Percentiles rank a stretch among this genome's conserved stretches.
phyloP scores from a whole-genome alignment of 2,797 vertebrate species.

The Anguilla anguilla region DNA sequence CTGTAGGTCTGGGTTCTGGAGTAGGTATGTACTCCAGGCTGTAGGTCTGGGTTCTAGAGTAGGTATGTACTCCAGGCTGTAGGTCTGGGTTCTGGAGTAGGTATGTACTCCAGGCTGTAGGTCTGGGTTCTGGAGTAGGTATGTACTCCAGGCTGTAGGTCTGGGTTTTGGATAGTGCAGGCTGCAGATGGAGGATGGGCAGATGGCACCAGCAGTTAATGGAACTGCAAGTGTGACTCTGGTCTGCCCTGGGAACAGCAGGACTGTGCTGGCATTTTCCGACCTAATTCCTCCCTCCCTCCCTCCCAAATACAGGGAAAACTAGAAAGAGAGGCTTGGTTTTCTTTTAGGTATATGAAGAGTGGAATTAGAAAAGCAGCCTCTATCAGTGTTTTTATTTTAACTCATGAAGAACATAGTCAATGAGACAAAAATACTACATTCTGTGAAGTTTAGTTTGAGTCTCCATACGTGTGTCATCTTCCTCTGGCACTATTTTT shows the following conservation, averaged over 20 bases:
- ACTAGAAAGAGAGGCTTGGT: constrained; percentile 50
- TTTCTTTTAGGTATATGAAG: constrained; percentile 60
- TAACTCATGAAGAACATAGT: constrained; percentile 48
- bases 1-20: too few species aligned
- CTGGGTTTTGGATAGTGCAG: not conserved
- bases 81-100: not conserved
- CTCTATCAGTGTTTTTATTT: constrained; percentile 32
- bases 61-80: not conserved
- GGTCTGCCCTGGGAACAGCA: constrained; percentile 75
- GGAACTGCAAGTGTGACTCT: constrained; percentile 71
- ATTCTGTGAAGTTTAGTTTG: not conserved
- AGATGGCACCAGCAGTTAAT: constrained; percentile 72
- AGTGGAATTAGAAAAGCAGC: constrained; percentile 28
- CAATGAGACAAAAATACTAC: constrained; percentile 48
- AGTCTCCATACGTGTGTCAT: not conserved
- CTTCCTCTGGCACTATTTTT: not conserved
- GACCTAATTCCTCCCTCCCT: constrained; percentile 45
- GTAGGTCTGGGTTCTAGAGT: not conserved
- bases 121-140: not conserved
- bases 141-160: not conserved
- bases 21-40: not conserved
- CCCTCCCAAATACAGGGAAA: constrained; percentile 59
- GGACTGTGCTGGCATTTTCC: constrained; percentile 73
- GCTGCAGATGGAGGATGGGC: constrained; percentile 57
- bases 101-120: not conserved